A percentile compares a stretch with the other conserved stretches of the same genome.
Evolutionary conservation across 2,888 invertebrate species (phyloP).

Genomic region (Isoperla grammatica): DNA sequence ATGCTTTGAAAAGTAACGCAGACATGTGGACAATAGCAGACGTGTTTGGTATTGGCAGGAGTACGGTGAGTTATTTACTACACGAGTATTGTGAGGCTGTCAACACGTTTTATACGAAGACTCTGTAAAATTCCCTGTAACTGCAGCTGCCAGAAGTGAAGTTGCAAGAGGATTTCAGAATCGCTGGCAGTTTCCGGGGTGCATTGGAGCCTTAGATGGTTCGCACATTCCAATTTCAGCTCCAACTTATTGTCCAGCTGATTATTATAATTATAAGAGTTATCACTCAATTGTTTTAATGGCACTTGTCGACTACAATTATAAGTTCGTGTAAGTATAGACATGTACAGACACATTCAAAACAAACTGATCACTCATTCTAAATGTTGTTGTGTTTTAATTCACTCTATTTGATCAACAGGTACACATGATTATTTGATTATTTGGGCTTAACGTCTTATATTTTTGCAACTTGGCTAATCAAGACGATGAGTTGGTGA

Average conservation of each 20-base stretch:
- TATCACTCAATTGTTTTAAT: background rate
- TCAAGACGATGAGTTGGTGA: too few species aligned
- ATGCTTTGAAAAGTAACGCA: constrained; percentile 20
- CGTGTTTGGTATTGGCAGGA: constrained; percentile 20
- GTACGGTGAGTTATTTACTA: constrained; percentile 14
- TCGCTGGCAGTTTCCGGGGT: constrained; percentile 19
- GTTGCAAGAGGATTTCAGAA: constrained; percentile 17
- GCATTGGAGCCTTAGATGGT: constrained; percentile 21
- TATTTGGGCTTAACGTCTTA: too few species aligned
- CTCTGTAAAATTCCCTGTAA: constrained; percentile 16
- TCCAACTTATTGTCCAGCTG: constrained; percentile 2
- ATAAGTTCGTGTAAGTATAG: constrained; percentile 6
- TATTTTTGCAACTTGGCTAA: too few species aligned
- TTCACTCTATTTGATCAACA: background rate
- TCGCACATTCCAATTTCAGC: constrained; percentile 19
- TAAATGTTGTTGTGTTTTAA: too few species aligned
- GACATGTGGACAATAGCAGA: constrained; percentile 21
- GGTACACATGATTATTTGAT: too few species aligned
- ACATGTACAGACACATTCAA: background rate
- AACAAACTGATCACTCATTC: too few species aligned
- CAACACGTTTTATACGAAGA: constrained; percentile 7
- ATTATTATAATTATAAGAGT: constrained; percentile 10
- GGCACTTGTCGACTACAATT: constrained; percentile 1
- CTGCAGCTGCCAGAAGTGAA: constrained; percentile 4
- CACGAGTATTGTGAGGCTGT: constrained; percentile 23